Percentiles rank a stretch among this genome's conserved stretches.
phyloP scores from a whole-genome alignment of 2,797 vertebrate genomes.

The Glossophaga mutica region DNA sequence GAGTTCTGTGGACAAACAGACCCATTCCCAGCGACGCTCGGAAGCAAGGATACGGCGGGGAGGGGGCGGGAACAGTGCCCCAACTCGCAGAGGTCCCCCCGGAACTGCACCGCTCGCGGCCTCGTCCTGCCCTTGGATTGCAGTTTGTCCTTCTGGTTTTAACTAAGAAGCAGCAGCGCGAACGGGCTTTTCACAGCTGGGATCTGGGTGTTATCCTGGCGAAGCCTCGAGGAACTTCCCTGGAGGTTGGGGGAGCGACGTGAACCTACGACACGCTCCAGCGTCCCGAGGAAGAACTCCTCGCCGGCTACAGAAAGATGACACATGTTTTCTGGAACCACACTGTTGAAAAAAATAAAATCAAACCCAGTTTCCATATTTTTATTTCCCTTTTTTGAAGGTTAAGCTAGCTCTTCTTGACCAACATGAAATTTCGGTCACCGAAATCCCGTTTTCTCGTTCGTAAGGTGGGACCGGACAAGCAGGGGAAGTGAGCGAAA shows the following conservation, averaged over 20 bases:
- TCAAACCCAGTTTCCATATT: constrained; percentile 29
- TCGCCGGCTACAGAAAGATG: background rate
- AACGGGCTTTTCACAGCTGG: background rate
- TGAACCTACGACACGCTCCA: background rate
- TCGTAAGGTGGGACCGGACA: background rate
- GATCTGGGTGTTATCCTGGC: background rate
- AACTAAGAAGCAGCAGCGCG: background rate
- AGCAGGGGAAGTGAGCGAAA: background rate
- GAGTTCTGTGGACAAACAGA: background rate
- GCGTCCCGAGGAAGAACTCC: background rate
- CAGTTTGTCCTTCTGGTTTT: background rate
- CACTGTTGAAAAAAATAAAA: background rate
- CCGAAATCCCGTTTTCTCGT: background rate
- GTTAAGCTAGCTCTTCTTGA: background rate
- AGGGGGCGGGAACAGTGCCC: background rate
- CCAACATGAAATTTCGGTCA: background rate
- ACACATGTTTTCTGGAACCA: background rate
- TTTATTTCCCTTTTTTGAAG: constrained; percentile 28
- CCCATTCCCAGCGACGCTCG: background rate
- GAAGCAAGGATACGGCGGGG: background rate
- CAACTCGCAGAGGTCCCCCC: background rate
- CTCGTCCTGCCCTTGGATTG: background rate
- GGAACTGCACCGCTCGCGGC: background rate
- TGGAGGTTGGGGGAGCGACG: background rate
- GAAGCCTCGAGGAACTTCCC: background rate